Base-by-base conservation (phyloP, 2,888 invertebrate species). In the Drosophila prolongata region DNA sequence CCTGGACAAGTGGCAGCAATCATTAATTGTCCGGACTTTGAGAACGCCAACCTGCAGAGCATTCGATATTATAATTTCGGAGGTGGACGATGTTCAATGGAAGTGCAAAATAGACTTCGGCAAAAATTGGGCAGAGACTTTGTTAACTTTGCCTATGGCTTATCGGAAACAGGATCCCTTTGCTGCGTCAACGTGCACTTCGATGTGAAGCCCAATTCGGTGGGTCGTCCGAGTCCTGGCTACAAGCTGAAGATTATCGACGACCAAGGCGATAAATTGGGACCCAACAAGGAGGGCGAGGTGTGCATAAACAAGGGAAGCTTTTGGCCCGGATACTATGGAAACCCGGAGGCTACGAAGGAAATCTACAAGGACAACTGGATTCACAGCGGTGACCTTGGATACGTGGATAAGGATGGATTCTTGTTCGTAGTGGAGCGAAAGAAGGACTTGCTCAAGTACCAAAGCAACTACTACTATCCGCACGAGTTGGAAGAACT, bases 331-430 rank as follows among this genome's bases (percentile, higher is more conserved):
- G 90, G 91, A 4, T 91, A 91, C 59, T 89, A 86, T 43, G 76
- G 76, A 3, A 88, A 90, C 55, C 73, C 74, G 1, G 71, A 71
- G 13, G 89, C 83, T 34, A 80, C 90, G 5, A 66, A 71, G 14
- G 49, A 68, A 1, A 76, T 79, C 13, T 69, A 79, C 53, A 62
- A 46, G 9, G 78, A 91, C 30, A 81, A 85, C 30, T 91, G 90
- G 90, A 70, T 84, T 5, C 80, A 82, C 24, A 85, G 89, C 2
- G 90, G 90, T 11, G 91, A 91, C 56, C 37, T 90, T 50, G 91
- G 91, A 6, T 87, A 84, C 43, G 79, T 91, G 49, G 91, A 91
- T 55, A 76, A 81, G 8, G 89, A 90, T 38, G 86, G 89, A n/a
- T 81, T 75, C 66, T 44, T 90, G 4, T 83, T 76, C 76, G 58